These are phyloP conservation scores for Eurystomus glaucurus DNA, from an alignment of 2,797 vertebrate genomes.

Conservation along the genomic window DNA sequence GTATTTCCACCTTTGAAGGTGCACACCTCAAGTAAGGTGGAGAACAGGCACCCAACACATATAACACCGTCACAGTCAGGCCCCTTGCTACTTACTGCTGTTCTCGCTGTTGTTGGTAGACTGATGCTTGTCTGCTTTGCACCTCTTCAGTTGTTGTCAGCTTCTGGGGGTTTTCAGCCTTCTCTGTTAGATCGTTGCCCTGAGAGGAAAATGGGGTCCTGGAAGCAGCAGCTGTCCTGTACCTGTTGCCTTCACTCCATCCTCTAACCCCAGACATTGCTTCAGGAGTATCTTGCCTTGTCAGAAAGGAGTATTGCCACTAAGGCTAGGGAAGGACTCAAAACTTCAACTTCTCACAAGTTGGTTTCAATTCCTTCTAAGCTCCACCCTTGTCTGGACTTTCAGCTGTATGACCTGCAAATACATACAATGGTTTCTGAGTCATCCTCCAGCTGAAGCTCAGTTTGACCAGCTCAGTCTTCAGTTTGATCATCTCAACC, in stretches of 20 bases:
- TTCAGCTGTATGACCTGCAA: neutral
- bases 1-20: neutral
- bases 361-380: constrained; percentile 15
- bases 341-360: neutral
- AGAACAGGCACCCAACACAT: neutral
- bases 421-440: accelerated
- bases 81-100: constrained; percentile 25
- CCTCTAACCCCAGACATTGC: neutral
- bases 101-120: neutral
- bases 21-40: accelerated
- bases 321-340: neutral
- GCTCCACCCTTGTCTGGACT: neutral
- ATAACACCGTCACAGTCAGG: neutral
- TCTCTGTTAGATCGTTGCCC: neutral
- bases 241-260: neutral
- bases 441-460: neutral
- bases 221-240: neutral
- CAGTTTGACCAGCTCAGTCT: neutral
- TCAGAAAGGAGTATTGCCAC: neutral
- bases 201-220: neutral
- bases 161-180: neutral
- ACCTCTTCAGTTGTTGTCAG: neutral
- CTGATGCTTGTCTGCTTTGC: neutral
- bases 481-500: neutral
- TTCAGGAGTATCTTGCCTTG: neutral